phyloP scores from a whole-genome alignment of 2,888 invertebrate genomes.

The Eretmocerus hayati region DNA sequence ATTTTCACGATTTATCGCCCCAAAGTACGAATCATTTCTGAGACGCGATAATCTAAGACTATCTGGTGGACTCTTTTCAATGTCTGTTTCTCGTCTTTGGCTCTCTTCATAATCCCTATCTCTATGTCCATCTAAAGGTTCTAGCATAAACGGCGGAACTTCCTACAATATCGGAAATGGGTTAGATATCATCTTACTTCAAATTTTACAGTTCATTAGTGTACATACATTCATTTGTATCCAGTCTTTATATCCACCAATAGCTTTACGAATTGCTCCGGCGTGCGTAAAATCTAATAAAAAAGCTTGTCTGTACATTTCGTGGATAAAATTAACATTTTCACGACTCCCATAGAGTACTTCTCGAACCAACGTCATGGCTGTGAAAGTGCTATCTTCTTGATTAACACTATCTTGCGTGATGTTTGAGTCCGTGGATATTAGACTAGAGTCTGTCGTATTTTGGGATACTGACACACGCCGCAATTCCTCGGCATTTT shows the following conservation, averaged over 20 bases:
- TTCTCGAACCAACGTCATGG: constrained; percentile 70
- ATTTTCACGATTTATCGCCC: constrained; percentile 74
- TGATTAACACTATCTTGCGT: constrained; percentile 35
- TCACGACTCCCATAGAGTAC: constrained; percentile 82
- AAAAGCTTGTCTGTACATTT: constrained; percentile 89
- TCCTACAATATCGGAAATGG: constrained; percentile 45
- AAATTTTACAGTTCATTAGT: background rate
- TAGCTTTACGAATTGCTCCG: constrained; percentile 79
- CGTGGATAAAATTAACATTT: constrained; percentile 91
- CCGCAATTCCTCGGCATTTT: constrained; percentile 44
- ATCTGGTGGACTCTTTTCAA: constrained; percentile 41
- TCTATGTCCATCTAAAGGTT: constrained; percentile 52
- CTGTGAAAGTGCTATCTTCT: constrained; percentile 45
- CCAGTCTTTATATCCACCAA: constrained; percentile 91
- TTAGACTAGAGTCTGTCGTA: constrained; percentile 36
- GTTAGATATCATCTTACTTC: background rate
- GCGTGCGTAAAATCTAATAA: constrained; percentile 83
- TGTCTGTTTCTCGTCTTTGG: constrained; percentile 35
- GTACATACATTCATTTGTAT: constrained; percentile 71
- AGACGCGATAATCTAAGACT: constrained; percentile 50
- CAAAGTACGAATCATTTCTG: constrained; percentile 79
- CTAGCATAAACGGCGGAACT: constrained; percentile 73
- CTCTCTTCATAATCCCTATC: constrained; percentile 40
- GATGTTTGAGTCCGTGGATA: constrained; percentile 34
- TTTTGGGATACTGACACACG: constrained; percentile 45